phyloP scores from a whole-genome alignment of 2,113 vertebrate species.

The Dromas ardeola region DNA sequence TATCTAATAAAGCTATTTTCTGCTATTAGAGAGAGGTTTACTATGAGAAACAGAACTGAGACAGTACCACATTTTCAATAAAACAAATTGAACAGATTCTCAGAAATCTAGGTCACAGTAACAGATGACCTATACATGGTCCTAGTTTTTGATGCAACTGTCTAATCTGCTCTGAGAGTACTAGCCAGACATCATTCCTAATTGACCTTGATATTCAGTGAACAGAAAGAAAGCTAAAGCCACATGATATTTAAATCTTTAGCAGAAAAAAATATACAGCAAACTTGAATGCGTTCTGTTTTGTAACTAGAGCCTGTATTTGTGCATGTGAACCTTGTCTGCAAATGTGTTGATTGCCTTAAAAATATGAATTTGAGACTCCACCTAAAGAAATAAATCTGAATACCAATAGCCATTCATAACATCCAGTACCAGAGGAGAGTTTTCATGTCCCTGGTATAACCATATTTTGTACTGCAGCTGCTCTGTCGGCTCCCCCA shows the following conservation, averaged over 20 bases:
- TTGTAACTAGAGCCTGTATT: neutral
- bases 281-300: conserved; percentile 1
- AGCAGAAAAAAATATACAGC: conserved; percentile 32
- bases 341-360: neutral
- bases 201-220: conserved; percentile 89
- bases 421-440: neutral
- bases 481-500: neutral
- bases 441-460: rapidly evolving
- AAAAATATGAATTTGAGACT: neutral
- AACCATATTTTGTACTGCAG: rapidly evolving
- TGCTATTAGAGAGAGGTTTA: conserved; percentile 26
- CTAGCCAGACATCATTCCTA: conserved; percentile 80
- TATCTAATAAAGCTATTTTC: conserved; percentile 59
- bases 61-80: conserved; percentile 39
- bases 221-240: conserved; percentile 78
- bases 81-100: conserved; percentile 64
- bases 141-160: conserved; percentile 72
- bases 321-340: neutral
- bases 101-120: conserved; percentile 71
- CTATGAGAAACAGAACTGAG: conserved; percentile 31
- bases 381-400: neutral
- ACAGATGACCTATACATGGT: conserved; percentile 64
- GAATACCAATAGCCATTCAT: neutral
- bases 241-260: conserved; percentile 61
- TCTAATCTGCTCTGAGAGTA: conserved; percentile 83